Evolutionary conservation across 2,888 invertebrate species (phyloP), one percentile per base, ranked within the genome.

Genomic region (Hypomecis atomaria): DNA sequence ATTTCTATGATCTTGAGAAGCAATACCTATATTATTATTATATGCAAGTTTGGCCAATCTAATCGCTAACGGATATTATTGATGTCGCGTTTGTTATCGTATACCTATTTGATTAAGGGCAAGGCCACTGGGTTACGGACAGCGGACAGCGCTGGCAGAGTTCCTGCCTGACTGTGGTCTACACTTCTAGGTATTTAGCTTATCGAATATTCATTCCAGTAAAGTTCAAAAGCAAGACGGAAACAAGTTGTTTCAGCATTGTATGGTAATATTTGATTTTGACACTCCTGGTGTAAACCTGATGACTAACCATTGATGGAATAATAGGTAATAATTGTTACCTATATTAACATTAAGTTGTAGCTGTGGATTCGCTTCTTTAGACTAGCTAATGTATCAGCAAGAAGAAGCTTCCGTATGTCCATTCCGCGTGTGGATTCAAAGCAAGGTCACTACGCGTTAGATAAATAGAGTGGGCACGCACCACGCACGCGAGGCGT

Each of bases 121-220:
- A 87, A 86, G 85, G 85, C 75, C 79, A 83, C 64, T 75, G 74
- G 85, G 85, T 86, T 85, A 85, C 74, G 81, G 82, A 74, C 82
- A 75, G 67, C 38, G 72, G 23, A 23, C 45, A 59, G 53, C 47
- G 58, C 59, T 64, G 59, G 55, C 56, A 33, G 56, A 65, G 43
- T 65, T 58, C 65, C 65, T 61, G 57, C 65, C 65, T 61, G 57
- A 47, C 53, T 47, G 42, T 33, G 10, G 43, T 42, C 45, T 3
- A 13, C 7, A 10, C 6, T 10, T 34, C n/a, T 50, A 50, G 50
- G 56, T 61, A 45, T 13, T 33, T 53, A 47, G 34, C 11, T n/a
- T 34, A 43, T 44, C 52, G 44, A n/a, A 23, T 59, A 60, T 47
- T 62, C 43, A 8, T 52, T 10, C 43, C 37, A 11, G 11, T n/a